Percentiles rank a stretch among this genome's conserved stretches.
phyloP scores from a whole-genome alignment of 2,888 invertebrate genomes.

The Hermaeophaga mercurialis region DNA sequence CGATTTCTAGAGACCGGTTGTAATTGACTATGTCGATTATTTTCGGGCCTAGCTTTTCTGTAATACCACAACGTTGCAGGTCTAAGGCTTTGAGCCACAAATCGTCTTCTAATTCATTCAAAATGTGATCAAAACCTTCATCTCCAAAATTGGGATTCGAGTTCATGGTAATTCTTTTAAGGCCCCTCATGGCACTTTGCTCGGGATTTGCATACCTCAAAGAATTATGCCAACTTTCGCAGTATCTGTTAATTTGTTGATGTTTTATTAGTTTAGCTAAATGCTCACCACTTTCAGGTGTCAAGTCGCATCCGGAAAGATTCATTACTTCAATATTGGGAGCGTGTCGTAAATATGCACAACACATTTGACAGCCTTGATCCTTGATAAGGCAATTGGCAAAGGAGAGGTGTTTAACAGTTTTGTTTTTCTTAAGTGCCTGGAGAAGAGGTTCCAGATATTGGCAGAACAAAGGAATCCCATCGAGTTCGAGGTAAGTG shows the following conservation, averaged over 20 bases:
- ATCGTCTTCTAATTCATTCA: slow-evolving; percentile 76
- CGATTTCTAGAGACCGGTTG: slow-evolving; percentile 70
- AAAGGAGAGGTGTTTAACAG: slow-evolving; percentile 70
- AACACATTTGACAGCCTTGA: slow-evolving; percentile 72
- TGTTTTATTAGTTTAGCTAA: slow-evolving; percentile 70
- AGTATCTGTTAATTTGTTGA: slow-evolving; percentile 66
- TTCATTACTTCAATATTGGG: slow-evolving; percentile 73
- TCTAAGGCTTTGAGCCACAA: slow-evolving; percentile 82
- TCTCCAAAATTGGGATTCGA: slow-evolving; percentile 72
- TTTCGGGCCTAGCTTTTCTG: slow-evolving; percentile 64
- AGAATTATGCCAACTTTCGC: slow-evolving; percentile 82
- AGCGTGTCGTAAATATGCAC: slow-evolving; percentile 68
- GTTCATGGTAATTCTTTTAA: slow-evolving; percentile 72
- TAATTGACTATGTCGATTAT: slow-evolving; percentile 66
- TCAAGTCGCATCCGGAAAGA: slow-evolving; percentile 71
- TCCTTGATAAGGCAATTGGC: slow-evolving; percentile 73
- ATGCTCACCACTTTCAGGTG: slow-evolving; percentile 65
- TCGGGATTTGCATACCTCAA: slow-evolving; percentile 77
- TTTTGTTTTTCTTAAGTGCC: slow-evolving; percentile 67
- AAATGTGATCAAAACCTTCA: slow-evolving; percentile 64
- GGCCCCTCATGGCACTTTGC: slow-evolving; percentile 73
- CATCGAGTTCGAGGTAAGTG: slow-evolving; percentile 69
- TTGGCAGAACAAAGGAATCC: slow-evolving; percentile 70
- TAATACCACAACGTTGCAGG: slow-evolving; percentile 75
- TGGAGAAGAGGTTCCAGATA: slow-evolving; percentile 61